Conservation (phyloP, 1,140 invertebrate genomes). For the Medauroidea extradentata region DNA sequence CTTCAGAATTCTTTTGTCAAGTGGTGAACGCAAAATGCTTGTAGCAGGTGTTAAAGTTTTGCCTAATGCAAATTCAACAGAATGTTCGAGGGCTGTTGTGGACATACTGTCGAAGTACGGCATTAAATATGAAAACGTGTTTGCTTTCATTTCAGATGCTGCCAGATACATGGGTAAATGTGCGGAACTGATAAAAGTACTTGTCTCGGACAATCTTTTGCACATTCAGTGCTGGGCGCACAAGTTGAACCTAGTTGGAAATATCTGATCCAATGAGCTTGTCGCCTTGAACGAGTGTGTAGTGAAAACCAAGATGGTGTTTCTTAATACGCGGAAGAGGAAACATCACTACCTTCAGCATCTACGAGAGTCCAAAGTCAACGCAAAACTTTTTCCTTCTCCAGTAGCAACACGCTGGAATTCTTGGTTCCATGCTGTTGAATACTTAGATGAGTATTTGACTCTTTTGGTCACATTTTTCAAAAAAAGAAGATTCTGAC, state of each 20-base stretch:
- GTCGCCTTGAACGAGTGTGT: constrained; percentile 1
- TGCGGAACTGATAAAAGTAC: neutral
- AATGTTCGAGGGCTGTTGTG: constrained; percentile 6
- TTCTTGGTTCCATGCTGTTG: constrained; percentile 1
- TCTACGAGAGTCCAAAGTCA: neutral
- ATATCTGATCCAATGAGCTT: neutral
- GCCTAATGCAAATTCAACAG: neutral
- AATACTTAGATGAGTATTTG: constrained; percentile 1
- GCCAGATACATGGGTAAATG: constrained; percentile 10
- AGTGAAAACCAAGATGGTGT: neutral
- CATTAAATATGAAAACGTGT: constrained; percentile 5
- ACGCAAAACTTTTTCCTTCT: constrained; percentile 2
- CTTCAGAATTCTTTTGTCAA: neutral
- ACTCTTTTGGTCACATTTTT: too few species aligned
- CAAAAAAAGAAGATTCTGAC: too few species aligned
- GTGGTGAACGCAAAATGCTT: neutral
- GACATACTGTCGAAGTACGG: neutral
- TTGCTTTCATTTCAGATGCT: constrained; percentile 2
- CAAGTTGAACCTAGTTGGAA: constrained; percentile 1
- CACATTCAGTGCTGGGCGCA: constrained; percentile 5
- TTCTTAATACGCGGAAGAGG: constrained; percentile 5
- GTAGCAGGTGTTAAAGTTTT: neutral
- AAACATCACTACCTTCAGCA: neutral
- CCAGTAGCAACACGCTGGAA: constrained; percentile 2
- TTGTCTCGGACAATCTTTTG: neutral